These are phyloP conservation scores for Sphaerophoria rueppellii DNA, from an alignment of 2,888 invertebrate genomes.

Conservation along the genomic window DNA sequence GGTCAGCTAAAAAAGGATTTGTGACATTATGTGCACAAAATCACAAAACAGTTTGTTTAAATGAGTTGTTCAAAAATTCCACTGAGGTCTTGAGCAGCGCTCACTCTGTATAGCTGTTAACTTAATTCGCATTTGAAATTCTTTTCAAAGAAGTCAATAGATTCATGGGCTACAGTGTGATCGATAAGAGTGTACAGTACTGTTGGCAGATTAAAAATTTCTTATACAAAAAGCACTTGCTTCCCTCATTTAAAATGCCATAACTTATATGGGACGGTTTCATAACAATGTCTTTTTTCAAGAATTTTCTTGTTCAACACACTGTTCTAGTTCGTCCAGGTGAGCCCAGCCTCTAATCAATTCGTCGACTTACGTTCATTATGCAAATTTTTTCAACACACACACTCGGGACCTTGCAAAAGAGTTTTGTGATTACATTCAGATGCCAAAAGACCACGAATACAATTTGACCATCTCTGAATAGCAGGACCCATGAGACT, in stretches of 20 bases:
- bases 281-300: neutral
- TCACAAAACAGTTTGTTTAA: constrained; percentile 46
- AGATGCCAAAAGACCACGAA: constrained; percentile 35
- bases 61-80: constrained; percentile 65
- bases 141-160: constrained; percentile 23
- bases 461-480: constrained; percentile 57
- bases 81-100: constrained; percentile 8
- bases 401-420: constrained; percentile 47
- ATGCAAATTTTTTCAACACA: constrained; percentile 66
- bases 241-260: no score
- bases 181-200: neutral
- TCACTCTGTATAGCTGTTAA: constrained; percentile 22
- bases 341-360: constrained; percentile 62
- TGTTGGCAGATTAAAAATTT: no score
- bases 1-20: constrained; percentile 50
- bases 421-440: constrained; percentile 47
- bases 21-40: constrained; percentile 37
- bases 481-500: constrained; percentile 6
- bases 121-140: constrained; percentile 68
- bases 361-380: constrained; percentile 70
- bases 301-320: constrained; percentile 25
- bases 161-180: constrained; percentile 45
- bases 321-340: constrained; percentile 21
- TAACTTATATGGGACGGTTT: no score
- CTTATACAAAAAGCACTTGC: no score